Percentiles rank a stretch among this genome's conserved stretches.
phyloP scores from a whole-genome alignment of 2,113 vertebrate genomes.

The Taurulus bubalis region DNA sequence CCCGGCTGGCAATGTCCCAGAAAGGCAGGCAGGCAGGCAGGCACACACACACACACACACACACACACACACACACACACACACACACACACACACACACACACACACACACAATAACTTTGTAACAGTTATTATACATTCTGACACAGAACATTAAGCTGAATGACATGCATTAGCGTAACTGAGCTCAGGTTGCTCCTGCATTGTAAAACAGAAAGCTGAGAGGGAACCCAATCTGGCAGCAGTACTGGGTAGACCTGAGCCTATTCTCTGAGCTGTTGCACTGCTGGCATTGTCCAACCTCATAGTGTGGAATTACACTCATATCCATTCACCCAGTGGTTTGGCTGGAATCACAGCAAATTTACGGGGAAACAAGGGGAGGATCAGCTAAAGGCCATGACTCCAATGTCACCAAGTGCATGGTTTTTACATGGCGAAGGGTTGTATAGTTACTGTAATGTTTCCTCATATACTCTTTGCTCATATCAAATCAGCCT shows the following conservation, averaged over 20 bases:
- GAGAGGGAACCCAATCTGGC: constrained; percentile 83
- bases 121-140: constrained; percentile 77
- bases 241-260: constrained; percentile 57
- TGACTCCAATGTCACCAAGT: neutral
- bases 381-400: constrained; percentile 22
- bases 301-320: constrained; percentile 82
- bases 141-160: constrained; percentile 74
- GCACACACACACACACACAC: constrained; percentile 1
- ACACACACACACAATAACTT: constrained; percentile 34
- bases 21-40: constrained; percentile 1
- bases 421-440: constrained; percentile 7
- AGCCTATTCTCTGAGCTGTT: constrained; percentile 68
- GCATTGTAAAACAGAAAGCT: constrained; percentile 82
- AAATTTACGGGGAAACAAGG: constrained; percentile 36
- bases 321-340: constrained; percentile 63
- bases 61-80: constrained; percentile 29
- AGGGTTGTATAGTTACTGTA: constrained; percentile 20
- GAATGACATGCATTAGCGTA: constrained; percentile 76
- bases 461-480: constrained; percentile 4
- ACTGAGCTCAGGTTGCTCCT: constrained; percentile 77
- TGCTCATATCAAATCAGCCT: neutral
- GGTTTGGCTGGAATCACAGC: constrained; percentile 68
- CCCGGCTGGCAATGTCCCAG: constrained; percentile 13
- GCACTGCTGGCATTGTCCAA: constrained; percentile 76
- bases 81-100: constrained; percentile 29